phyloP scores from a whole-genome alignment of 2,888 invertebrate species.

The Drosophila paracracens region DNA sequence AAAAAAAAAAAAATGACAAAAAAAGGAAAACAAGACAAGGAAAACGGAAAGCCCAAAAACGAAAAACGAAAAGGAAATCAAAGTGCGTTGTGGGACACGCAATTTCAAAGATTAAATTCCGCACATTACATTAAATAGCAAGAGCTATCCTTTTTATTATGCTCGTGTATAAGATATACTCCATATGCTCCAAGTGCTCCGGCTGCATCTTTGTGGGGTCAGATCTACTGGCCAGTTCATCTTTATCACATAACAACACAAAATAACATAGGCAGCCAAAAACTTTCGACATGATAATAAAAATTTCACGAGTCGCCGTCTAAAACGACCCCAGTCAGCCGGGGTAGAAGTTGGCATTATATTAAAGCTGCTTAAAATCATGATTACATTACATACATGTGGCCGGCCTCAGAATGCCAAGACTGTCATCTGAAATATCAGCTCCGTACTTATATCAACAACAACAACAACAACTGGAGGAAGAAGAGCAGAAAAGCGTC shows the following conservation, averaged over 20 bases:
- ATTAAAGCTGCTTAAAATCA: slow-evolving; percentile 73
- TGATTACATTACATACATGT: slow-evolving; percentile 60
- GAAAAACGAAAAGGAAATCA: slow-evolving; percentile 43
- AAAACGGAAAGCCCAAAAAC: slow-evolving; percentile 10
- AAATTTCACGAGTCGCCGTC: slow-evolving; percentile 53
- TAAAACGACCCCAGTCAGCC: slow-evolving; percentile 23
- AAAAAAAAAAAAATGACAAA: not conserved
- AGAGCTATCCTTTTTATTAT: slow-evolving; percentile 49
- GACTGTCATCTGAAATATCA: slow-evolving; percentile 25
- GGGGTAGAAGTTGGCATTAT: slow-evolving; percentile 27
- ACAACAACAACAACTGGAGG: slow-evolving; percentile 23
- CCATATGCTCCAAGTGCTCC: not conserved
- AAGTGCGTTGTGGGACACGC: slow-evolving; percentile 55
- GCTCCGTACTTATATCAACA: slow-evolving; percentile 21
- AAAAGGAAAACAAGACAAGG: slow-evolving; percentile 1
- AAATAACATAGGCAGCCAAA: slow-evolving; percentile 50
- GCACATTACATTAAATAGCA: slow-evolving; percentile 61
- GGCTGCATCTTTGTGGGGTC: slow-evolving; percentile 9
- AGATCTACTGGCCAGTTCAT: slow-evolving; percentile 65
- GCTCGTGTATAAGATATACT: slow-evolving; percentile 2
- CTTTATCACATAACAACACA: slow-evolving; percentile 55
- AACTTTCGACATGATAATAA: slow-evolving; percentile 73
- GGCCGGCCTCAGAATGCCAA: slow-evolving; percentile 53
- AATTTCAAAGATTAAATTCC: slow-evolving; percentile 72
- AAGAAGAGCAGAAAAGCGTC: slow-evolving; percentile 41